Evolutionary conservation across 1,140 invertebrate genomes (phyloP).

Genomic region (Chelonus insularis): DNA sequence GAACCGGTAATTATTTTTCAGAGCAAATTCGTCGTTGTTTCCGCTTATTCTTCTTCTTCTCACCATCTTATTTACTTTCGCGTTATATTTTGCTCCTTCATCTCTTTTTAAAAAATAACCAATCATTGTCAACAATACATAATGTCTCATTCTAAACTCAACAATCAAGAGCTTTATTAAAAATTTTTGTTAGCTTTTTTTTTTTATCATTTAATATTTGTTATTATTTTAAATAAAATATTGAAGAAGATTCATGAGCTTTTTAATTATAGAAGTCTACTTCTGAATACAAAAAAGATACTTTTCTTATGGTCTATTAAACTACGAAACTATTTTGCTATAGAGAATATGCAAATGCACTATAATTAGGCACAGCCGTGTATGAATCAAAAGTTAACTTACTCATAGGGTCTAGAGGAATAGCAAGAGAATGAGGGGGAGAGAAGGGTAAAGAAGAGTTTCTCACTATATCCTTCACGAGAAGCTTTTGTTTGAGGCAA

Average conservation of each 20-base stretch:
- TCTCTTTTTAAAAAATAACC: too few relatives aligned
- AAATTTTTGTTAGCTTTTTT: too few relatives aligned
- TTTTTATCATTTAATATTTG: not conserved
- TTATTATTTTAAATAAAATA: too few relatives aligned
- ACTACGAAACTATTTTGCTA: not conserved
- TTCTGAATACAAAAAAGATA: not conserved
- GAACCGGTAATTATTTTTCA: conserved; percentile 48
- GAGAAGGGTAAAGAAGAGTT: not conserved
- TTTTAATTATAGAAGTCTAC: too few relatives aligned
- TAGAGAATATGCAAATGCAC: conserved; percentile 30
- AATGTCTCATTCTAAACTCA: too few relatives aligned
- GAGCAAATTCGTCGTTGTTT: conserved; percentile 37
- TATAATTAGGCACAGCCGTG: conserved; percentile 29
- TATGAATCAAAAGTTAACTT: conserved; percentile 23
- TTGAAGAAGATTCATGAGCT: too few relatives aligned
- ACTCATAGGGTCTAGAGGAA: too few relatives aligned
- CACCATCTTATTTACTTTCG: not conserved
- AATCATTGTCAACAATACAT: too few relatives aligned
- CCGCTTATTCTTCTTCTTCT: conserved; percentile 28
- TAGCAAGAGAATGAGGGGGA: not conserved
- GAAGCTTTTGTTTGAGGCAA: conserved; percentile 53
- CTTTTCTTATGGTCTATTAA: not conserved
- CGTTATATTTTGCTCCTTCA: not conserved
- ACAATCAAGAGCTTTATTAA: too few relatives aligned
- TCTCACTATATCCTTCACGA: not conserved